Base-by-base conservation (phyloP, 2,888 invertebrate genomes). In the Ophion ventricosus region DNA sequence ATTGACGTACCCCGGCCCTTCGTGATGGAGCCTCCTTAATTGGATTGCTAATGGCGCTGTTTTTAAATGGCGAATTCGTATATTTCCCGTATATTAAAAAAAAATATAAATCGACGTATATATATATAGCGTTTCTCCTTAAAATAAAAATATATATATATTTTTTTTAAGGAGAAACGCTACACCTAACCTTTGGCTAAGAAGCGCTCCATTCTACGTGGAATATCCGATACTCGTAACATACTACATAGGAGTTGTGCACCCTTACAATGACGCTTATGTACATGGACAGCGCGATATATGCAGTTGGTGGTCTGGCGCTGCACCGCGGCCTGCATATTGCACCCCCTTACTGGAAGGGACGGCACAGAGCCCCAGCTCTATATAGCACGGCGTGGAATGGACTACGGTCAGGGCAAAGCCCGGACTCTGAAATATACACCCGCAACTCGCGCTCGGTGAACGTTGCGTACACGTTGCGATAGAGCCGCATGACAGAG, bases 381-480 rank as follows among this genome's bases (percentile, higher is more conserved):
- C 57, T 56, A 73, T 84, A 84, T 80, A 82, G 75, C 76, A 64
- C 63, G 49, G 59, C 54, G 59, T 69, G 75, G 82, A 77, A 82
- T 79, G 75, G 91, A 91, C 91, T 90, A 89, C 88, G 90, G 90
- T 88, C 89, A 72, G 79, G 75, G 79, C 66, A 82, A 72, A 72
- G 70, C 73, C 87, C 89, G 89, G 89, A 90, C 88, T 59, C 91
- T 92, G 91, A 91, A 92, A 91, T 92, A 92, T 91, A 91, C 90
- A 90, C 89, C 88, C 88, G 66, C 73, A 87, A 85, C 87, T 90
- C 82, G 77, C 64, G 72, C 76, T 81, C 75, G 76, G 78, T 69
- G 80, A 85, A 67, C 76, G 82, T 80, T 82, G 82, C 82, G 84
- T 82, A 85, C 79, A 80, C 75, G 85, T 82, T 79, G 73, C 84